phyloP scores from a whole-genome alignment of 2,888 invertebrate species.

The Aricia artaxerxes region DNA sequence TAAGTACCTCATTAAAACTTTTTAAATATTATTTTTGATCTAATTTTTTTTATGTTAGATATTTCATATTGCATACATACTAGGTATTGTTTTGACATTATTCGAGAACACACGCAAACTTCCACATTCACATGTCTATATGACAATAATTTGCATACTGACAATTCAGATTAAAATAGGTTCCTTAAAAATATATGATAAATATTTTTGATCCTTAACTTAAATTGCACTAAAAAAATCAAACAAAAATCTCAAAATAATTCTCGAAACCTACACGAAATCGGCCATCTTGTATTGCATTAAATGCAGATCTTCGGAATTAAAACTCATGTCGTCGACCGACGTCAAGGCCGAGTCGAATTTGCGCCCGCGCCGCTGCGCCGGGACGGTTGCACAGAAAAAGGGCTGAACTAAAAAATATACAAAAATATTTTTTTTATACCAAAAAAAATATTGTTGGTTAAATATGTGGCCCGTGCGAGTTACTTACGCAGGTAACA shows the following conservation, averaged over 20 bases:
- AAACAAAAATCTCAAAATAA: neutral
- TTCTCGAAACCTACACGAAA: neutral
- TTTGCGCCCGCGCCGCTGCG: conserved; percentile 47
- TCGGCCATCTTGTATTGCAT: conserved; percentile 21
- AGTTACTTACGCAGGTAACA: too few relatives aligned
- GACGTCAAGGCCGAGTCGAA: conserved; percentile 72
- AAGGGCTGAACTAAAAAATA: neutral
- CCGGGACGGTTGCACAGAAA: neutral
- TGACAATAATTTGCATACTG: too few relatives aligned
- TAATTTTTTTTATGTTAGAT: too few relatives aligned
- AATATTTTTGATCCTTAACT: too few relatives aligned
- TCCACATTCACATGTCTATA: too few relatives aligned
- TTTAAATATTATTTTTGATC: too few relatives aligned
- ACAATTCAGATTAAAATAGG: too few relatives aligned
- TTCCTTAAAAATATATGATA: too few relatives aligned
- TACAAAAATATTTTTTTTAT: neutral
- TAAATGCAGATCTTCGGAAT: conserved; percentile 21
- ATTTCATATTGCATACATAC: too few relatives aligned
- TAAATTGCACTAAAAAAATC: neutral
- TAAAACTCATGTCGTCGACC: conserved; percentile 61
- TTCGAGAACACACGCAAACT: too few relatives aligned
- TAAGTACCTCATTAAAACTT: too few relatives aligned
- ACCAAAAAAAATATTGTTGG: neutral
- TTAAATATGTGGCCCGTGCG: neutral
- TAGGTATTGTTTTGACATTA: too few relatives aligned